Conservation (phyloP, 2,113 vertebrate species). For the Triplophysa rosa region DNA sequence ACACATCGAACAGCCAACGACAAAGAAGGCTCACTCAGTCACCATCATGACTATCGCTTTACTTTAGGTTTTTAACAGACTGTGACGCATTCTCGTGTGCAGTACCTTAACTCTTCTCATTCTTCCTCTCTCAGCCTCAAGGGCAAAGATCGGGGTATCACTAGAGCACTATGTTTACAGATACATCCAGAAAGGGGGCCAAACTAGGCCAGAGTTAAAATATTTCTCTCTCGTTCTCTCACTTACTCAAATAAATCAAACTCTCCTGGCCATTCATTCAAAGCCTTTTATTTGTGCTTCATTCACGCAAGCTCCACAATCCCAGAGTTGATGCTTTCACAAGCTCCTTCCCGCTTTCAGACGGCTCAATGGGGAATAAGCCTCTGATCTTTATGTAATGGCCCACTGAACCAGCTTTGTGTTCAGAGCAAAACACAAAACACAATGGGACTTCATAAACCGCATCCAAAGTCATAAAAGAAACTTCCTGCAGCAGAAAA, state of each 20-base stretch:
- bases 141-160: conserved; percentile 45
- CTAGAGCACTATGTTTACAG: conserved; percentile 34
- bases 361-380: conserved; percentile 15
- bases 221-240: conserved; percentile 1
- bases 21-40: conserved; percentile 2
- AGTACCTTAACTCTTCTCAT: background rate
- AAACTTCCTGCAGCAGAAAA: conserved; percentile 19
- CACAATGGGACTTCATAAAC: conserved; percentile 27
- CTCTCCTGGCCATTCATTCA: conserved; percentile 22
- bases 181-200: conserved; percentile 23
- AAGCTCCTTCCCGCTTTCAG: background rate
- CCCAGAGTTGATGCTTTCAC: background rate
- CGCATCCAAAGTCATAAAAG: background rate
- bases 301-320: background rate
- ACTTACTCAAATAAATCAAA: conserved; percentile 17
- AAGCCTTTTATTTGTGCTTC: background rate
- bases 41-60: conserved; percentile 33
- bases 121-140: conserved; percentile 34
- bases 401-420: conserved; percentile 17
- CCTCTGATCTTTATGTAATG: conserved; percentile 29
- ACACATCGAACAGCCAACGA: conserved; percentile 2
- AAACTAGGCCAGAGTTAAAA: conserved; percentile 15
- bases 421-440: background rate
- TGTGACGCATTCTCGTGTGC: conserved; percentile 23
- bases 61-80: conserved; percentile 28